Evolutionary conservation across 2,113 vertebrate species (phyloP), one percentile per base, ranked within the genome.

Genomic region (Abramis brama): DNA sequence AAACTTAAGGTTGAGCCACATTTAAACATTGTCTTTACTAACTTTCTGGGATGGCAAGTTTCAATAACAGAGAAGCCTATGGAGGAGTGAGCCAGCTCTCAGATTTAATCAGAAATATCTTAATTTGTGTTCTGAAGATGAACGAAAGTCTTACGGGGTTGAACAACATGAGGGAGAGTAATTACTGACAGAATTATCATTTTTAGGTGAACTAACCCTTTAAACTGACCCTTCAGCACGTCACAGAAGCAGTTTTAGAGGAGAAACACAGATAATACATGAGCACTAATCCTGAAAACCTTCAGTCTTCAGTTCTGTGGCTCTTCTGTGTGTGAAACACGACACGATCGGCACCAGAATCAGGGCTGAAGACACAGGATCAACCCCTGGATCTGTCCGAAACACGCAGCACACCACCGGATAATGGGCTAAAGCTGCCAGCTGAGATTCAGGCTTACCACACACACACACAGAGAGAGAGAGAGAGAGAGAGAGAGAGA

Each of bases 381-480:
- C 86, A 83, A 64, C 47, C 81, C 39, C 43, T 52, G 68, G 33
- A 27, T 39, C 66, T 10, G 66, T 70, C 66, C 19, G 4, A 36
- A 36, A 70, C 71, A 55, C 12, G 39, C 36, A 36, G 17, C 43
- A 27, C 74, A 33, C 12, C 19, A 50, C 23, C n/a, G 47, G 68
- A 30, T 33, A 33, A 33, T 33, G 33, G 33, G 33, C 39, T 77
- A 15, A 13, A 78, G 57, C 45, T 10, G 62, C 52, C 66, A 43
- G 55, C 68, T 45, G 77, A 79, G 47, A 83, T 27, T 30, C 47
- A 52, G 27, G n/a, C 21, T 75, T 75, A 64, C 23, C 33, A 36
- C 33, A 36, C 33, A 36, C 33, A 36, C 4, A 43, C 19, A 27
- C 27, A n/a, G 2, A 30, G 2, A 30, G 2, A 30, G 30, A 30